Percentiles rank a stretch among this genome's conserved stretches.
Evolutionary conservation across 2,888 invertebrate genomes (phyloP).

Genomic region (Choreutis nemorana): DNA sequence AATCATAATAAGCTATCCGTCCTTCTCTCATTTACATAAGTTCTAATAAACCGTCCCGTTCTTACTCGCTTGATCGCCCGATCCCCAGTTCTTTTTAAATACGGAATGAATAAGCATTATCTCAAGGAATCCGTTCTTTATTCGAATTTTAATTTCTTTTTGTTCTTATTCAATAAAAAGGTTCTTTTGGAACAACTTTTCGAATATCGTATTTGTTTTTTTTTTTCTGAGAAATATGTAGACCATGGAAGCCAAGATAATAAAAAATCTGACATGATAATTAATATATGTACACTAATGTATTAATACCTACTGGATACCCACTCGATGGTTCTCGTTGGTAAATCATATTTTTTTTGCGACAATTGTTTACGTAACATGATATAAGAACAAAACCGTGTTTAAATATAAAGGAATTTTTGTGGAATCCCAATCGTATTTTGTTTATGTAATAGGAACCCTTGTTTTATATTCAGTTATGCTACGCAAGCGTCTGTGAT

Average conservation of each 20-base stretch:
- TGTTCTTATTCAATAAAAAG: too few species aligned
- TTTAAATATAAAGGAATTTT: too few species aligned
- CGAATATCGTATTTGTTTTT: slow-evolving; percentile 34
- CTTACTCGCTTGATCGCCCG: slow-evolving; percentile 44
- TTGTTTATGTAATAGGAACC: too few species aligned
- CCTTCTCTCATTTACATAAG: slow-evolving; percentile 41
- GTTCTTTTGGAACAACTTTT: too few species aligned
- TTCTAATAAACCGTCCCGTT: slow-evolving; percentile 29
- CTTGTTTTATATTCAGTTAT: too few species aligned
- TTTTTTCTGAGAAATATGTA: too few species aligned
- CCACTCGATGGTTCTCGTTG: neutral
- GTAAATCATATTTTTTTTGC: slow-evolving; percentile 32
- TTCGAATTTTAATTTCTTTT: slow-evolving; percentile 62
- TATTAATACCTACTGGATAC: neutral
- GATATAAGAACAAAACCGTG: too few species aligned
- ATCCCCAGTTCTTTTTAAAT: slow-evolving; percentile 60
- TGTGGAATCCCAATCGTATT: too few species aligned
- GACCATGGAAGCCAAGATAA: slow-evolving; percentile 24
- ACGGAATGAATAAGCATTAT: slow-evolving; percentile 67
- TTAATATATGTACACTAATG: slow-evolving; percentile 4
- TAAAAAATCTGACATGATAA: slow-evolving; percentile 10
- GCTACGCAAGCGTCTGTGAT: too few species aligned
- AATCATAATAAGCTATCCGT: slow-evolving; percentile 63
- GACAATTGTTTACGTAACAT: slow-evolving; percentile 37
- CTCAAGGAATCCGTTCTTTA: slow-evolving; percentile 61